Percentiles rank a stretch among this genome's conserved stretches.
phyloP scores from a whole-genome alignment of 1,140 invertebrate species.

The Diorhabda sublineata region DNA sequence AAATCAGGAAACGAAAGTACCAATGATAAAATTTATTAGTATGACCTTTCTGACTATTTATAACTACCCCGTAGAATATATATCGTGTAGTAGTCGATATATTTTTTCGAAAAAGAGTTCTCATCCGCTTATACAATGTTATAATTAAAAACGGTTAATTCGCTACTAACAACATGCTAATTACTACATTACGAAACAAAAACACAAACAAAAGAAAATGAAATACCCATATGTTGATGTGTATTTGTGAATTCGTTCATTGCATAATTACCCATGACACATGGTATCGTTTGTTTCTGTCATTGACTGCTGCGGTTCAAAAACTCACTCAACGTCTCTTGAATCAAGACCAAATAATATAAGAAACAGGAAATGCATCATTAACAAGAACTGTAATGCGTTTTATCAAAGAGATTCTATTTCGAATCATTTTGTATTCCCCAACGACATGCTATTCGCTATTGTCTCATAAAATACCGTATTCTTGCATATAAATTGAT shows the following conservation, averaged over 20 bases:
- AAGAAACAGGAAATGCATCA: neutral
- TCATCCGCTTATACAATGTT: too few species aligned
- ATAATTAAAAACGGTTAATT: too few species aligned
- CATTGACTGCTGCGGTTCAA: neutral
- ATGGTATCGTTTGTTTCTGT: neutral
- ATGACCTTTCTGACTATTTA: too few species aligned
- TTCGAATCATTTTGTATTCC: neutral
- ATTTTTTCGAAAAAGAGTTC: too few species aligned
- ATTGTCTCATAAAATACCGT: neutral
- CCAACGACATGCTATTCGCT: neutral
- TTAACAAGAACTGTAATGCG: neutral
- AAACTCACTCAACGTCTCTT: slow-evolving; percentile 2
- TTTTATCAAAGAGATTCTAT: neutral
- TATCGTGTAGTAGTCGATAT: too few species aligned
- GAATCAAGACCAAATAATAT: neutral
- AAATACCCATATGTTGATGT: neutral
- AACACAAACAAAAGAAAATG: neutral
- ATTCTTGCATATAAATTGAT: neutral
- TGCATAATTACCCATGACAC: neutral
- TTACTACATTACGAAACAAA: neutral
- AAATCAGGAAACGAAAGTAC: too few species aligned
- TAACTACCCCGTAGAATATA: too few species aligned
- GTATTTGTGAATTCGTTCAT: neutral
- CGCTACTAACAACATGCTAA: too few species aligned
- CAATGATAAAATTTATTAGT: too few species aligned